A percentile compares a stretch with the other conserved stretches of the same genome.
These are phyloP conservation scores for Phoebastria nigripes DNA, from an alignment of 2,797 vertebrate genomes.

Conservation along the genomic window DNA sequence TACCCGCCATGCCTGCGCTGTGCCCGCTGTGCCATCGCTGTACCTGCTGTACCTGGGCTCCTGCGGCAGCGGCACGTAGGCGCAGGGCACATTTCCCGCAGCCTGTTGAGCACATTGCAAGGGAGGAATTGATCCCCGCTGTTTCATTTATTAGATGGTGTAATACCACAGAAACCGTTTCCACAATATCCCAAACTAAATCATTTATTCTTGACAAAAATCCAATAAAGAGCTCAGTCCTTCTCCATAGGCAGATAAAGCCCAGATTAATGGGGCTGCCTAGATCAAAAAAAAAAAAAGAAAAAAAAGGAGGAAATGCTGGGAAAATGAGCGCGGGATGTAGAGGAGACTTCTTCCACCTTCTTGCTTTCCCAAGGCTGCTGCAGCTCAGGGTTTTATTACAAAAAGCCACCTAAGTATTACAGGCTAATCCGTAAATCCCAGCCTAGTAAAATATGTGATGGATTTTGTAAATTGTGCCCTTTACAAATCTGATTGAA, in stretches of 20 bases:
- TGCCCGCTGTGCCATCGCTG: fast-evolving
- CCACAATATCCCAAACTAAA: conserved; percentile 74
- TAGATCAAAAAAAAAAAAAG: conserved; percentile 50
- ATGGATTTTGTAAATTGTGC: conserved; percentile 86
- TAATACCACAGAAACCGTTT: conserved; percentile 68
- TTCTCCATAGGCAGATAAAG: conserved; percentile 79
- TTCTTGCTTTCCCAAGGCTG: conserved; percentile 74
- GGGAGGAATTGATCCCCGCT: conserved; percentile 69
- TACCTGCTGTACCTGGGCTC: neutral
- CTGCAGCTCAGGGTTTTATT: conserved; percentile 76
- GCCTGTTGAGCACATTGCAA: conserved; percentile 56
- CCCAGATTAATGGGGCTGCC: conserved; percentile 75
- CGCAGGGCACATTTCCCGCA: conserved; percentile 32
- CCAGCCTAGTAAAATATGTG: conserved; percentile 79
- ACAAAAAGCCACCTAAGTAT: conserved; percentile 83
- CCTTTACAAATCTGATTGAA: conserved; percentile 87
- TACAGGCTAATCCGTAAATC: conserved; percentile 85
- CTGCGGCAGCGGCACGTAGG: conserved; percentile 5
- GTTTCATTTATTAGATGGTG: conserved; percentile 67
- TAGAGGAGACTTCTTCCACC: conserved; percentile 68
- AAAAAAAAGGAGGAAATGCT: conserved; percentile 43
- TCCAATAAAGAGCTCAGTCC: conserved; percentile 82
- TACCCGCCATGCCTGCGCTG: fast-evolving
- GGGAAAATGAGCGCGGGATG: conserved; percentile 67
- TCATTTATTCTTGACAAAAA: conserved; percentile 80